These are phyloP conservation scores for Mesoclemmys tuberculata DNA, from an alignment of 2,113 vertebrate genomes.

Conservation along the genomic window DNA sequence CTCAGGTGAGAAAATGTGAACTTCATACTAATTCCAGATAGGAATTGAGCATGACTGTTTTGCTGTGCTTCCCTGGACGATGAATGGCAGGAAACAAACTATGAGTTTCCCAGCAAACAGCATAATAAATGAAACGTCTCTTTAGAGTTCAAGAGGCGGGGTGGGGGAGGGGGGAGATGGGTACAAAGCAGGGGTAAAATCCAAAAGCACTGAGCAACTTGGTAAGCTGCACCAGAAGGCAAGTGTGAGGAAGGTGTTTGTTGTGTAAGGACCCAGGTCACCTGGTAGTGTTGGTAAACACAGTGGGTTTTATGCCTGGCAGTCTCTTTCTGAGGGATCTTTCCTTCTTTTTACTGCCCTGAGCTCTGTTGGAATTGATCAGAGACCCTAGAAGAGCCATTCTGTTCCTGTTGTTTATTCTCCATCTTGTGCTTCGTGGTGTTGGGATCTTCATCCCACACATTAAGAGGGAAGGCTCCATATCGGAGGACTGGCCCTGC, in stretches of 20 bases:
- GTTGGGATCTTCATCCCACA: not conserved
- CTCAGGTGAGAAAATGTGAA: fast-evolving
- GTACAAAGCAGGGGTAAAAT: not conserved
- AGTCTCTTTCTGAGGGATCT: not conserved
- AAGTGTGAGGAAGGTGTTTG: too few species aligned
- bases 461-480: not conserved
- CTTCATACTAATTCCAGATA: not conserved
- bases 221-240: fast-evolving
- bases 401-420: not conserved
- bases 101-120: not conserved
- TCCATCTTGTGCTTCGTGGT: not conserved
- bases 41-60: not conserved
- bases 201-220: not conserved
- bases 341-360: not conserved
- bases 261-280: not conserved
- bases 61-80: not conserved
- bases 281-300: not conserved
- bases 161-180: not conserved
- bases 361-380: not conserved
- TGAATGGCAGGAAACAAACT: not conserved
- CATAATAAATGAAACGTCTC: not conserved
- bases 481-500: not conserved
- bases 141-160: too few species aligned
- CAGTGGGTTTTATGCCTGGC: not conserved
- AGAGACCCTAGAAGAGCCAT: not conserved